These are phyloP conservation scores for Leptobrachium leishanense DNA, from an alignment of 2,113 vertebrate species.

Conservation along the genomic window DNA sequence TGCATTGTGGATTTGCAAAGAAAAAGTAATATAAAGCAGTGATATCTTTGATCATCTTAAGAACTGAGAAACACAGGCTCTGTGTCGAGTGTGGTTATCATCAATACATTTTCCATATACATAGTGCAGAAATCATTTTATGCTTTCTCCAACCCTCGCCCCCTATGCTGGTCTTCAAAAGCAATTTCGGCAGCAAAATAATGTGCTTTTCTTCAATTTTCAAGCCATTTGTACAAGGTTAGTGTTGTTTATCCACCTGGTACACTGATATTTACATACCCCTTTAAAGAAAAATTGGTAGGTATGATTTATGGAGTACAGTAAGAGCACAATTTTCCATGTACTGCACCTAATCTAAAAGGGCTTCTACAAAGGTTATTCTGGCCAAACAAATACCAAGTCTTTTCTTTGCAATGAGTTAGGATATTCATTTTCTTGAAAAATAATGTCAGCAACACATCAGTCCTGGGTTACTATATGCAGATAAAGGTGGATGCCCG, in stretches of 20 bases:
- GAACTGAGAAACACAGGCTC: constrained; percentile 77
- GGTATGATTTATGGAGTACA: constrained; percentile 98
- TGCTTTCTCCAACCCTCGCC: constrained; percentile 85
- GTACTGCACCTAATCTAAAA: constrained; percentile 96
- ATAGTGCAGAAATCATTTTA: constrained; percentile 87
- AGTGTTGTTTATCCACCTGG: constrained; percentile 99
- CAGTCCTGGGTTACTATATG: constrained; percentile 86
- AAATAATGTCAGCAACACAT: constrained; percentile 83
- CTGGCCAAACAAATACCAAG: constrained; percentile 93
- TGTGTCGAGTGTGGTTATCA: constrained; percentile 88
- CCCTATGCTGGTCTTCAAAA: constrained; percentile 91
- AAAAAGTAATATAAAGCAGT: constrained; percentile 82
- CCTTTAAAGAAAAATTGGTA: constrained; percentile 96
- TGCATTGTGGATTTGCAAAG: constrained; percentile 75
- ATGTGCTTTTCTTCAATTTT: constrained; percentile 99
- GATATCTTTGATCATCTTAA: constrained; percentile 92
- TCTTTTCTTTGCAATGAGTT: constrained; percentile 88
- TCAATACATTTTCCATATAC: constrained; percentile 91
- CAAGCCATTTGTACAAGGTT: constrained; percentile 97
- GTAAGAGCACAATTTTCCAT: constrained; percentile 97
- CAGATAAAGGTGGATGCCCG: constrained; percentile 79
- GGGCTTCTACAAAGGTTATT: constrained; percentile 90
- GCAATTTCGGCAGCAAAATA: constrained; percentile 99
- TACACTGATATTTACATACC: constrained; percentile 99
- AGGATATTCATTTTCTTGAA: constrained; percentile 95